Base-by-base conservation (phyloP, 2,888 invertebrate species). In the Synergus umbraculus region DNA sequence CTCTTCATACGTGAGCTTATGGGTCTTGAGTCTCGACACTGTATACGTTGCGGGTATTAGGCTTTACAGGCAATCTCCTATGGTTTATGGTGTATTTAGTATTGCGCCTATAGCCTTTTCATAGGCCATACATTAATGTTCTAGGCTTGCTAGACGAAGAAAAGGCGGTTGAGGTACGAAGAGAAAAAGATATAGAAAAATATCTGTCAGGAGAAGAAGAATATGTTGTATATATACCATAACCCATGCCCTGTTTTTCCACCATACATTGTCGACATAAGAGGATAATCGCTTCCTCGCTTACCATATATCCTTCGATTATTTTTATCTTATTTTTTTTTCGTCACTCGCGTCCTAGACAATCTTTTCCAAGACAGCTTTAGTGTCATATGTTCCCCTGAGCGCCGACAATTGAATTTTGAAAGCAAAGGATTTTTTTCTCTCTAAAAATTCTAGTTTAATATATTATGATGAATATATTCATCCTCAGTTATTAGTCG, bases 31-130 rank as follows among this genome's bases (percentile, higher is more conserved):
- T 66, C 66, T 66, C 44, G 66, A 66, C 66, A 66, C 44, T 43
- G 43, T 66, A 41, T 85, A 83, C 83, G 85, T 77, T 83, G 29
- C 29, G 79, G 81, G 86, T 86, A 86, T 88, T 89, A 86, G 85
- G 85, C 81, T 86, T 87, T 88, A 84, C 87, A 84, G 86, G 86
- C 87, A 87, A 89, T 88, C 83, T 83, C 82, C 85, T 82, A 84
- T 89, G 86, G 86, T 89, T 89, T 89, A 89, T 88, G 86, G 88
- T 87, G 87, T 85, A 86, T 85, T 87, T 87, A 86, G 84, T 88
- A 85, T 86, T 84, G 65, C 80, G 82, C 83, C 85, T 86, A 87
- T 84, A 84, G 86, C 84, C 81, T 86, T 86, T 89, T 88, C 87
- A 86, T 87, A 86, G 86, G 81, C 85, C 84, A 85, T 87, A 87